A percentile compares a stretch with the other conserved stretches of the same genome.
phyloP scores from a whole-genome alignment of 1,140 invertebrate genomes.

The Hydropsyche tenuis region DNA sequence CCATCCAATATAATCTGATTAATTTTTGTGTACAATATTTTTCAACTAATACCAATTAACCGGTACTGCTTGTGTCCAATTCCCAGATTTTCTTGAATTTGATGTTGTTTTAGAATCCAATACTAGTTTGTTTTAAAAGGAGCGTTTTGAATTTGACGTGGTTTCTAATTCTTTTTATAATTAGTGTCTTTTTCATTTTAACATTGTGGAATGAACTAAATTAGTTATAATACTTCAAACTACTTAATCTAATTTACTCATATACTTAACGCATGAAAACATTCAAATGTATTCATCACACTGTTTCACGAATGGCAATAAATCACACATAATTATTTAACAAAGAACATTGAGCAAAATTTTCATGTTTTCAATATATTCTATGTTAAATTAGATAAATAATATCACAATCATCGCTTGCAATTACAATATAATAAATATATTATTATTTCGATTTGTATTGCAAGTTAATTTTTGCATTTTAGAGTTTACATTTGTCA shows the following conservation, averaged over 20 bases:
- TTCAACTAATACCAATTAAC: neutral
- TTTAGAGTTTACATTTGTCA: slow-evolving; percentile 36
- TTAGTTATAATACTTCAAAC: slow-evolving; percentile 30
- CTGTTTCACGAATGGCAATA: slow-evolving; percentile 6
- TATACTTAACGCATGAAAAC: slow-evolving; percentile 31
- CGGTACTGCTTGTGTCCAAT: slow-evolving; percentile 41
- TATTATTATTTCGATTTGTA: slow-evolving; percentile 28
- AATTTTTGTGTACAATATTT: too few relatives aligned
- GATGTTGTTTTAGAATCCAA: slow-evolving; percentile 46
- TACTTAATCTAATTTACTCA: slow-evolving; percentile 21
- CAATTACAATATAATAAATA: slow-evolving; percentile 28
- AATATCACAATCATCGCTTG: slow-evolving; percentile 38
- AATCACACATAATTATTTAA: slow-evolving; percentile 8
- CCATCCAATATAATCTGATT: too few relatives aligned
- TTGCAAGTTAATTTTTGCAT: slow-evolving; percentile 46
- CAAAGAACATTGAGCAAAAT: neutral
- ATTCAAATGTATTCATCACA: slow-evolving; percentile 30
- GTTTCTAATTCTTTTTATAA: slow-evolving; percentile 33
- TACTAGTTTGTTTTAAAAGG: slow-evolving; percentile 24
- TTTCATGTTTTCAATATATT: neutral
- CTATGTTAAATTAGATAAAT: slow-evolving; percentile 6
- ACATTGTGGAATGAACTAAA: slow-evolving; percentile 34
- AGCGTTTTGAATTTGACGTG: slow-evolving; percentile 43
- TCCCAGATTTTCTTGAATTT: slow-evolving; percentile 38
- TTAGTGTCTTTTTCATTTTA: slow-evolving; percentile 27